These are phyloP conservation scores for Drosophila nasuta DNA, from an alignment of 1,140 invertebrate species.

Conservation along the genomic window DNA sequence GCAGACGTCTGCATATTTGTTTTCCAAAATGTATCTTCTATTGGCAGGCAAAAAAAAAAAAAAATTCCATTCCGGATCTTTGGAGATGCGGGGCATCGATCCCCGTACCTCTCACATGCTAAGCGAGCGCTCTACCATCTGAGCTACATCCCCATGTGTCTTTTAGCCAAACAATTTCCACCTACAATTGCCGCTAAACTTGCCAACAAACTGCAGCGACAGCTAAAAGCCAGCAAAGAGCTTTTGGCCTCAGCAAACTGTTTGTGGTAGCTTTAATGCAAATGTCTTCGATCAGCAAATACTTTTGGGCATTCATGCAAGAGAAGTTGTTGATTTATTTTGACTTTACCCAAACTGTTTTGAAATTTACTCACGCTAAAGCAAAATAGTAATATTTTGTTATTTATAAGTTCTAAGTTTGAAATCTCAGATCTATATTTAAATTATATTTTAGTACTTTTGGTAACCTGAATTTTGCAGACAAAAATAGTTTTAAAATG, in stretches of 20 bases:
- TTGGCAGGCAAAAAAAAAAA: constrained; percentile 22
- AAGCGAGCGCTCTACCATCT: constrained; percentile 94
- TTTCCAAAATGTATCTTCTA: constrained; percentile 6
- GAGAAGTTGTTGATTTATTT: neutral
- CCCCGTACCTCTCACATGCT: constrained; percentile 93
- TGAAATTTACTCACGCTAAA: neutral
- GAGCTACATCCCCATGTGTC: constrained; percentile 88
- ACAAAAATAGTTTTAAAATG: neutral
- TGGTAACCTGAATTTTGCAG: neutral
- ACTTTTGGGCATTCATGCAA: neutral
- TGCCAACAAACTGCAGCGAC: constrained; percentile 60
- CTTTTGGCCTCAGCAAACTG: constrained; percentile 20
- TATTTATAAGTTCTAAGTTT: too few species aligned
- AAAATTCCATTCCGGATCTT: constrained; percentile 37
- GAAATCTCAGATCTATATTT: too few species aligned
- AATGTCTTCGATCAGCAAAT: neutral
- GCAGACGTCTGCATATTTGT: constrained; percentile 76
- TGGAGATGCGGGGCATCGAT: constrained; percentile 91
- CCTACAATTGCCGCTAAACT: constrained; percentile 37
- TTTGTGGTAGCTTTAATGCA: constrained; percentile 3
- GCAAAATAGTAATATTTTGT: too few species aligned
- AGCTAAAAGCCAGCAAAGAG: constrained; percentile 50
- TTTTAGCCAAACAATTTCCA: constrained; percentile 11
- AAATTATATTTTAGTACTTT: neutral
- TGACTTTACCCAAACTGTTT: neutral